phyloP scores from a whole-genome alignment of 2,888 invertebrate species.

The Drosophila macrothrix region DNA sequence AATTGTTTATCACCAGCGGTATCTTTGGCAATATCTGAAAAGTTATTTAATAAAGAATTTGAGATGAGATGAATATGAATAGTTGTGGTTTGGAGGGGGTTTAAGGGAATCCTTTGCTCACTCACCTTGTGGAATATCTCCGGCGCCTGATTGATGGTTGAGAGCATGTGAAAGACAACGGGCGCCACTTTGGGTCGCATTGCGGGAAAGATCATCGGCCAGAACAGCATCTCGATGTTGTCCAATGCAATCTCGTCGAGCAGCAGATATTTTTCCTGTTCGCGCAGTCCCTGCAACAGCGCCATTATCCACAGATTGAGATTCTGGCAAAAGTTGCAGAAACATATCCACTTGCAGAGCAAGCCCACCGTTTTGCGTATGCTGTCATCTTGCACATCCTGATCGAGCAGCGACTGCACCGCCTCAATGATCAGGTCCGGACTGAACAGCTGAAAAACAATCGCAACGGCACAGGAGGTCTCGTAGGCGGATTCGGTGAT shows the following conservation, averaged over 20 bases:
- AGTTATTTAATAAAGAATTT: not conserved
- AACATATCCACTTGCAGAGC: slow-evolving; percentile 89
- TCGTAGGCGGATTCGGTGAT: slow-evolving; percentile 74
- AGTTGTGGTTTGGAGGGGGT: not conserved
- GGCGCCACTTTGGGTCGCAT: slow-evolving; percentile 87
- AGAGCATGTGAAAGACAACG: slow-evolving; percentile 88
- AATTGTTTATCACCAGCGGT: slow-evolving; percentile 85
- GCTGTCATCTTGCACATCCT: slow-evolving; percentile 82
- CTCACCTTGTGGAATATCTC: slow-evolving; percentile 88
- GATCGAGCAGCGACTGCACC: slow-evolving; percentile 76
- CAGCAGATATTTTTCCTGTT: slow-evolving; percentile 86
- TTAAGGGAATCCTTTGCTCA: not conserved
- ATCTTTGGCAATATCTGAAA: slow-evolving; percentile 84
- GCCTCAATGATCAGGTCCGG: slow-evolving; percentile 80
- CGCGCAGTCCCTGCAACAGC: slow-evolving; percentile 88
- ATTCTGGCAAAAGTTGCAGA: slow-evolving; percentile 88
- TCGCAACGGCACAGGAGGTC: slow-evolving; percentile 82
- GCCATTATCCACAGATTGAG: slow-evolving; percentile 89
- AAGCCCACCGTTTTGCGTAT: slow-evolving; percentile 88
- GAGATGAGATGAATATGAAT: not conserved
- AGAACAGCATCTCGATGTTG: slow-evolving; percentile 87
- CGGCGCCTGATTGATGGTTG: slow-evolving; percentile 87
- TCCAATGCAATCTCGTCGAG: slow-evolving; percentile 88
- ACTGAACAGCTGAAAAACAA: slow-evolving; percentile 83
- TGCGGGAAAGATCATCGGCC: slow-evolving; percentile 86